Evolutionary conservation across 1,140 invertebrate species (phyloP).

Genomic region (Drosophila jambulina): DNA sequence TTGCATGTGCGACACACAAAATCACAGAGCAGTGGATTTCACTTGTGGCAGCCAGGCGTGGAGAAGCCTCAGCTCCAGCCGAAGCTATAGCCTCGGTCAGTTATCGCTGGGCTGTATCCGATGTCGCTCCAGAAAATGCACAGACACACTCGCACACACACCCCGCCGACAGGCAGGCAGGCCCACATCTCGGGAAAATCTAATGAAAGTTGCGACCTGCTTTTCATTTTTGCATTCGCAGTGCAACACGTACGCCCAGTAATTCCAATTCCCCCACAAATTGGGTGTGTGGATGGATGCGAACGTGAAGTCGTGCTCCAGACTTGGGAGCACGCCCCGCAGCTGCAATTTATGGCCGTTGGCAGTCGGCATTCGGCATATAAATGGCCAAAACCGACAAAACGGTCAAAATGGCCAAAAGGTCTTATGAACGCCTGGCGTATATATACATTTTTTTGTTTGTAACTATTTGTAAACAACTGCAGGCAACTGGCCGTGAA

Average conservation of each 20-base stretch:
- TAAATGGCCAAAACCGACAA: constrained; percentile 60
- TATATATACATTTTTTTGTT: constrained; percentile 10
- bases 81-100: constrained; percentile 28
- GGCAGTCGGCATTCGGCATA: constrained; percentile 52
- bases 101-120: constrained; percentile 46
- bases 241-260: constrained; percentile 60
- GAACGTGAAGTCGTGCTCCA: constrained; percentile 25
- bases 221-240: constrained; percentile 65
- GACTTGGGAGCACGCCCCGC: constrained; percentile 55
- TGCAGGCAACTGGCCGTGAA: constrained; percentile 57
- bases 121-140: constrained; percentile 63
- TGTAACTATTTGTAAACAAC: constrained; percentile 66
- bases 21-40: constrained; percentile 64
- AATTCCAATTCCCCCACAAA: constrained; percentile 29
- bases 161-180: background rate
- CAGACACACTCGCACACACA: background rate
- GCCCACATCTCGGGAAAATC: constrained; percentile 59
- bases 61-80: constrained; percentile 14
- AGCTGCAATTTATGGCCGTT: constrained; percentile 65
- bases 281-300: constrained; percentile 45
- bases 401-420: constrained; percentile 65
- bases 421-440: constrained; percentile 22
- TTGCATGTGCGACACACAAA: constrained; percentile 83
- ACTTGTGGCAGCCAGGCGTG: constrained; percentile 66
- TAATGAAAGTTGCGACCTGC: constrained; percentile 80